A percentile compares a stretch with the other conserved stretches of the same genome.
These are phyloP conservation scores for Typhlichthys eigenmanni DNA, from an alignment of 2,797 vertebrate species.

Conservation along the genomic window DNA sequence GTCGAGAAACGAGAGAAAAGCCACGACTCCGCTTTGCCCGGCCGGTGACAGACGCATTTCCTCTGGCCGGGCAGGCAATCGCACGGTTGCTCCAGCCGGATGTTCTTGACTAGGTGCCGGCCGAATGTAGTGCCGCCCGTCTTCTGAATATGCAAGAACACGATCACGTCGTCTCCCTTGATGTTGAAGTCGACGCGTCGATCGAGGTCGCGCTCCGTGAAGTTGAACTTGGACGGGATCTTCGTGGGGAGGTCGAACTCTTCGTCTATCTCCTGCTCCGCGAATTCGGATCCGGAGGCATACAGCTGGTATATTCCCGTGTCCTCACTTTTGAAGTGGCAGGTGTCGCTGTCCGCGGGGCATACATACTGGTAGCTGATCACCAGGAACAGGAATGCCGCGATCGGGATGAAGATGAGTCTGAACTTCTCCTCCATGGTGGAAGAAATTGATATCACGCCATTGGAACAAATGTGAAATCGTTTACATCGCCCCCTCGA, in stretches of 20 bases:
- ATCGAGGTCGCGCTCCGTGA: constrained; percentile 85
- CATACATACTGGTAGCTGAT: constrained; percentile 92
- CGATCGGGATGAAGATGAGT: constrained; percentile 86
- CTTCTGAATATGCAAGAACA: constrained; percentile 96
- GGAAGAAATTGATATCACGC: constrained; percentile 47
- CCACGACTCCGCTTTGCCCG: constrained; percentile 89
- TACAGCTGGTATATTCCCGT: constrained; percentile 54
- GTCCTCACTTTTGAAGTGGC: constrained; percentile 72
- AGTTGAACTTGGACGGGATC: constrained; percentile 73
- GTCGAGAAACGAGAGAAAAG: constrained; percentile 96
- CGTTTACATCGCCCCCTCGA: constrained; percentile 32
- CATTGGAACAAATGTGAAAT: constrained; percentile 37
- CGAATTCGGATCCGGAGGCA: constrained; percentile 83
- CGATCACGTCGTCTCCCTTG: constrained; percentile 89
- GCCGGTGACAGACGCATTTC: constrained; percentile 92
- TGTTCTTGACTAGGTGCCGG: constrained; percentile 91
- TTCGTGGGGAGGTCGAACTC: constrained; percentile 30
- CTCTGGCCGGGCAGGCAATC: constrained; percentile 89
- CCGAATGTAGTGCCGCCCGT: constrained; percentile 96
- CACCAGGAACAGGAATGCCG: constrained; percentile 86
- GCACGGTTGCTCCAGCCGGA: constrained; percentile 91
- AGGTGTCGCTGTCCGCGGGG: constrained; percentile 81
- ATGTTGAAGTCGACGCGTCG: constrained; percentile 78
- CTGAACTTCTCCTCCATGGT: constrained; percentile 92
- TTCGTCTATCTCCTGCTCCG: constrained; percentile 83